phyloP scores from a whole-genome alignment of 2,888 invertebrate species.

The Microplitis deprimator region DNA sequence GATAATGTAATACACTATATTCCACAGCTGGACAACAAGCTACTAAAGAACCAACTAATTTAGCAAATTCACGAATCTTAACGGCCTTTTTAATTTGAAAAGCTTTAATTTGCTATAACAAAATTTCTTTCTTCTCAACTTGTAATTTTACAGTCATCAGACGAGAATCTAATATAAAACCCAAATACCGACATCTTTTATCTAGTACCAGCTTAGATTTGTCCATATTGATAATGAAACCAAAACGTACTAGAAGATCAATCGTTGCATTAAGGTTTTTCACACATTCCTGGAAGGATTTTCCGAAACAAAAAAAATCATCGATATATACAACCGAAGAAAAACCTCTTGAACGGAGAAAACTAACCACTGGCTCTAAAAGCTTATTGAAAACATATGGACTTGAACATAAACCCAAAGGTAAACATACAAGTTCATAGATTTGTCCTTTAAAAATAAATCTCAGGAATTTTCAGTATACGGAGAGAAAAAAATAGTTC shows the following conservation, averaged over 20 bases:
- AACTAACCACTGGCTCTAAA: constrained; percentile 3
- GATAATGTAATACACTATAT: constrained; percentile 42
- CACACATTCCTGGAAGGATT: background rate
- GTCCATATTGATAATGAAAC: background rate
- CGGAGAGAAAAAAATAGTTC: too few species aligned
- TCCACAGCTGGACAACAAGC: constrained; percentile 65
- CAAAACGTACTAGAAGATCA: background rate
- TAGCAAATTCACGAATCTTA: constrained; percentile 43
- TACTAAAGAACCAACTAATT: constrained; percentile 74
- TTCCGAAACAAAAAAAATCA: constrained; percentile 7
- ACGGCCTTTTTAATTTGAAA: too few species aligned
- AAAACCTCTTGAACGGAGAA: background rate
- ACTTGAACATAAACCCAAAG: background rate
- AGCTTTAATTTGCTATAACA: too few species aligned
- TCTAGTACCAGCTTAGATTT: constrained; percentile 1
- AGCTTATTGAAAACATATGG: constrained; percentile 3
- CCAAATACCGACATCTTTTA: background rate
- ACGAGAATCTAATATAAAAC: constrained; percentile 16
- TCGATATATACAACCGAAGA: constrained; percentile 8
- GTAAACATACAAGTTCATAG: constrained; percentile 21
- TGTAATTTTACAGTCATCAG: background rate
- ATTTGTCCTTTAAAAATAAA: background rate
- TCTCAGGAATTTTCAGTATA: constrained; percentile 22
- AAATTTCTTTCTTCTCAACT: too few species aligned
- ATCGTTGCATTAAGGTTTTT: background rate